These are phyloP conservation scores for Triplophysa yarkandensis DNA, from an alignment of 2,797 vertebrate genomes.

Conservation along the genomic window DNA sequence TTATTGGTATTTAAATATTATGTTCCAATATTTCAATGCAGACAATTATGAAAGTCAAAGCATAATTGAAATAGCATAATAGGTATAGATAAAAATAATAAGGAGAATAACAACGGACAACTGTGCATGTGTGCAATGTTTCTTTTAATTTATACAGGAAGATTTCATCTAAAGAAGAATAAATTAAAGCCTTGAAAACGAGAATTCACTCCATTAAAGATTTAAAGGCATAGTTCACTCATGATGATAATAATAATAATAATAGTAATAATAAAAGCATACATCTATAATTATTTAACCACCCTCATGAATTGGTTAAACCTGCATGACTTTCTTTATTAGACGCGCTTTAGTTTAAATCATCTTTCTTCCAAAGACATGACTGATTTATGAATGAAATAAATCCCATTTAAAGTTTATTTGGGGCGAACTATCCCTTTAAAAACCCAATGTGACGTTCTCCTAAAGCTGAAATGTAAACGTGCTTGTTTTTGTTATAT, in stretches of 20 bases:
- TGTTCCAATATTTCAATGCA: conserved; percentile 2
- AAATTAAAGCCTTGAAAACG: too few relatives aligned
- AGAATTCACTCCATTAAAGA: not conserved
- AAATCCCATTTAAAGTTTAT: too few relatives aligned
- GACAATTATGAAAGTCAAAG: not conserved
- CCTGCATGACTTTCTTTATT: not conserved
- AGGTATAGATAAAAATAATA: not conserved
- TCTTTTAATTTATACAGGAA: too few relatives aligned
- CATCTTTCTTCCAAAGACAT: too few relatives aligned
- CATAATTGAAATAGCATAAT: conserved; percentile 21
- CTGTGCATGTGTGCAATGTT: not conserved
- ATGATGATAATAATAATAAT: not conserved
- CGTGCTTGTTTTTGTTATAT: not conserved
- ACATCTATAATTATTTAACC: not conserved
- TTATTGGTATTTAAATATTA: conserved; percentile 13
- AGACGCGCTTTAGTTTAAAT: not conserved
- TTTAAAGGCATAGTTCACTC: not conserved
- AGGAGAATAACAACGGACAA: not conserved
- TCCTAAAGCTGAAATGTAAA: not conserved
- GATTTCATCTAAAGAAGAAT: not conserved
- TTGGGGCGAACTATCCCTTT: not conserved
- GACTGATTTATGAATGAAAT: too few relatives aligned
- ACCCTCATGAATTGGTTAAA: not conserved
- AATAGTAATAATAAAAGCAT: too few relatives aligned
- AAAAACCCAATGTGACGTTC: not conserved